Evolutionary conservation across 2,113 vertebrate species (phyloP).

Genomic region (Phocoena phocoena): DNA sequence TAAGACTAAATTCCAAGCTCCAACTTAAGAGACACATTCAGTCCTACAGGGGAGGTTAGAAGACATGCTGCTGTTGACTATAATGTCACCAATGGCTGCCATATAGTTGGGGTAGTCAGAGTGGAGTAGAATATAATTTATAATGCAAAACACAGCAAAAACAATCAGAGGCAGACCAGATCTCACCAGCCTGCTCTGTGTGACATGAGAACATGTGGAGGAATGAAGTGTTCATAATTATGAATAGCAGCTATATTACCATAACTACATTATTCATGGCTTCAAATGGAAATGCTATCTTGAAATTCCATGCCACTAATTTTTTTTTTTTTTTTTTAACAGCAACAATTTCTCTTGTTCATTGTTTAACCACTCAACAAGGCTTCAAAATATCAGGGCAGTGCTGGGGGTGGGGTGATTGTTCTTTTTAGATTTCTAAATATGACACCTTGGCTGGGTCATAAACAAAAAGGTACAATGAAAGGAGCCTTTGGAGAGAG

Average conservation of each 20-base stretch:
- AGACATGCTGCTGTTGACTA: not conserved
- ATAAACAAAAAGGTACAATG: constrained; percentile 53
- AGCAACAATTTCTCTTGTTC: constrained; percentile 65
- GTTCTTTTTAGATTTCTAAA: constrained; percentile 42
- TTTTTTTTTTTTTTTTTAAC: constrained; percentile 66
- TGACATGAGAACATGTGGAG: constrained; percentile 78
- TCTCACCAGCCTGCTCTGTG: constrained; percentile 77
- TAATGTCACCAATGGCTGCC: not conserved
- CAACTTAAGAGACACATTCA: not conserved
- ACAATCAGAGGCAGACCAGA: constrained; percentile 74
- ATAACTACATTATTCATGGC: constrained; percentile 83
- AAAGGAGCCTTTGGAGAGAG: constrained; percentile 41
- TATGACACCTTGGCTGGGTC: not conserved
- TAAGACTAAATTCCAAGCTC: not conserved
- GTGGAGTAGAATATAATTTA: constrained; percentile 62
- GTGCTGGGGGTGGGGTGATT: not conserved
- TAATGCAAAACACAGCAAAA: constrained; percentile 73
- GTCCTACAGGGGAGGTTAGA: not conserved
- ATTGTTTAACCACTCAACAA: constrained; percentile 65
- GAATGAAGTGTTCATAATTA: constrained; percentile 80
- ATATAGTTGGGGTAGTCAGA: not conserved
- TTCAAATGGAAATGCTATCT: constrained; percentile 72
- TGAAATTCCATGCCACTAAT: constrained; percentile 61
- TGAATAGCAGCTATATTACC: constrained; percentile 72
- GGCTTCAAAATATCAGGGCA: constrained; percentile 44